Evolutionary conservation across 1,140 invertebrate genomes (phyloP), one percentile per base, ranked within the genome.

Genomic region (Drosophila ercepeae): DNA sequence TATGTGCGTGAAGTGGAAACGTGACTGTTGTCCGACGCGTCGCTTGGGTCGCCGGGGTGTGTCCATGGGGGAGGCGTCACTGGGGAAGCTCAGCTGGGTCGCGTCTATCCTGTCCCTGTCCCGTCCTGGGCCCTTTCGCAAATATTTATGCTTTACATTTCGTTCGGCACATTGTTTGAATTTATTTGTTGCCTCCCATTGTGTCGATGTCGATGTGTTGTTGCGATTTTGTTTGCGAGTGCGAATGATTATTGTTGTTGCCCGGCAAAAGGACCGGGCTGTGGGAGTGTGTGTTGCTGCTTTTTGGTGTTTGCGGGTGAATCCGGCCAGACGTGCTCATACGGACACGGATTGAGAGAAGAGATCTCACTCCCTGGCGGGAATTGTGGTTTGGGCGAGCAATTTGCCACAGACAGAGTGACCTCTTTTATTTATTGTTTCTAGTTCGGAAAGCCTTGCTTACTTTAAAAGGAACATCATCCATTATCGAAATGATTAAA

Each of bases 141-240:
- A 88, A 88, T 88, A 88, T 88, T 88, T 82, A 88, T 88, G 82
- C 76, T 86, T 81, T 81, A 86, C 81, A 81, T 86, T 86, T 86
- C 75, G 54, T 84, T 84, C 79, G 79, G 79, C 81, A 81, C 77
- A 88, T 88, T 88, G 82, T 88, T 88, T 88, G 77, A 88, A 88
- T 88, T 88, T 88, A 88, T 86, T 86, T 86, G 81, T 70, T 77
- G 67, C 61, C 60, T 54, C 52, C 61, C 67, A 69, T 86, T 86
- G n/a, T n/a, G n/a, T n/a, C n/a, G n/a, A n/a, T n/a, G 81, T 88
- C 67, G 77, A 61, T 78, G 52, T 58, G 68, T 73, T 75, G 78
- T 81, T 86, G 82, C 73, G 57, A 81, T 81, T 75, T 64, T 75
- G 76, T 81, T 81, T 79, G 76, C 54, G 55, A 57, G 71, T 63